phyloP scores from a whole-genome alignment of 2,797 vertebrate genomes.

The Pseudotriccus pelzelni region DNA sequence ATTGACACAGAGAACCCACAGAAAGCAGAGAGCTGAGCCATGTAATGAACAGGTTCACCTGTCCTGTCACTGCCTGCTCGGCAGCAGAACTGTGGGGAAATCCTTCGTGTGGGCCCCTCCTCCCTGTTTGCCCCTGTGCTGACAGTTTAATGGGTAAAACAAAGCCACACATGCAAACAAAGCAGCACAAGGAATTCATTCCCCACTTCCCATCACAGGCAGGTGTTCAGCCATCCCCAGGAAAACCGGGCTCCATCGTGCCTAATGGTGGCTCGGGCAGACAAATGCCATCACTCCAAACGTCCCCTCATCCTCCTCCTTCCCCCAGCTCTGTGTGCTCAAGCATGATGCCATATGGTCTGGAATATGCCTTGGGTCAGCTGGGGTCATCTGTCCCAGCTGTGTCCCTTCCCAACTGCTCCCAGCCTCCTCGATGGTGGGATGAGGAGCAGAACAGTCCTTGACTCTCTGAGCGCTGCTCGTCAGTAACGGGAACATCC shows the following conservation, averaged over 20 bases:
- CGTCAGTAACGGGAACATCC: background rate
- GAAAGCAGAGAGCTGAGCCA: background rate
- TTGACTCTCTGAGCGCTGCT: background rate
- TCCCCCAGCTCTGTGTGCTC: background rate
- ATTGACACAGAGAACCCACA: background rate
- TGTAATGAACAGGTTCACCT: background rate
- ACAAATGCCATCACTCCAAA: background rate
- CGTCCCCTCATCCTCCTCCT: background rate
- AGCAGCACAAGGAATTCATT: background rate
- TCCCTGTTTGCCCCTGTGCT: background rate
- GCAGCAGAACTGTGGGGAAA: accelerated
- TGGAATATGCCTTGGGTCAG: background rate
- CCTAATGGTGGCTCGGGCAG: background rate
- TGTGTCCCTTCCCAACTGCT: background rate
- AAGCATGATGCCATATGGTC: background rate
- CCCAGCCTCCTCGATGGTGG: background rate
- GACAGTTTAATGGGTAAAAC: background rate
- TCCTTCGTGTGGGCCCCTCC: background rate
- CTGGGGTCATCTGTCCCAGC: background rate
- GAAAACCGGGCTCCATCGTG: background rate
- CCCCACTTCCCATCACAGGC: background rate
- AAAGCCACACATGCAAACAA: background rate
- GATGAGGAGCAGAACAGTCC: background rate
- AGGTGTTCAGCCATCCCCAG: background rate
- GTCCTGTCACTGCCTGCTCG: background rate